Evolutionary conservation across 2,888 invertebrate genomes (phyloP).

Genomic region (Halictus quadricinctus): DNA sequence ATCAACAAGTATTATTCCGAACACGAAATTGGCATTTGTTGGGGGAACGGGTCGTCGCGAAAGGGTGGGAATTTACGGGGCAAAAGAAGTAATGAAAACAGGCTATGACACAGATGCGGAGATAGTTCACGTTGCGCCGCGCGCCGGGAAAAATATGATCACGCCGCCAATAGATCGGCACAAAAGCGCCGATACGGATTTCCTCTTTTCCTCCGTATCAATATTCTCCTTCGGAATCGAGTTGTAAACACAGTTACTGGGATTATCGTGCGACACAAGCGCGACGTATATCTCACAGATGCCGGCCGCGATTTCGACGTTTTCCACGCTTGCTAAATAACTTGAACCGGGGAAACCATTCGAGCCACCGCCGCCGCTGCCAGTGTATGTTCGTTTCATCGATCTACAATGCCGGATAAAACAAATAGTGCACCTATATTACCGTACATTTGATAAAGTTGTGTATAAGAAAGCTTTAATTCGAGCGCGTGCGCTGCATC

Average conservation of each 20-base stretch:
- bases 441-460: background rate
- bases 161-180: constrained; percentile 43
- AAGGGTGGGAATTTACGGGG: constrained; percentile 42
- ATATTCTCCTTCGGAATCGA: constrained; percentile 16
- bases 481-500: background rate
- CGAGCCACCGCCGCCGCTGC: background rate
- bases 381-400: background rate
- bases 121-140: constrained; percentile 28
- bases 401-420: constrained; percentile 4
- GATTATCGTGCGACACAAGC: constrained; percentile 27
- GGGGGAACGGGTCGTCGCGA: background rate
- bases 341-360: background rate
- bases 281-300: constrained; percentile 5
- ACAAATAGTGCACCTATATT: background rate
- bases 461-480: background rate
- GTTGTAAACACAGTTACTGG: constrained; percentile 35
- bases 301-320: background rate
- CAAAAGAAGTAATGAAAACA: constrained; percentile 30
- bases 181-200: constrained; percentile 24
- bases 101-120: constrained; percentile 25
- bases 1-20: background rate
- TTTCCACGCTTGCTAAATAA: constrained; percentile 9
- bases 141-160: constrained; percentile 25
- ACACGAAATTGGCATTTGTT: background rate
- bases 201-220: constrained; percentile 22